Evolutionary conservation across 2,797 vertebrate species (phyloP), one percentile per base, ranked within the genome.

Genomic region (Pygocentrus nattereri): DNA sequence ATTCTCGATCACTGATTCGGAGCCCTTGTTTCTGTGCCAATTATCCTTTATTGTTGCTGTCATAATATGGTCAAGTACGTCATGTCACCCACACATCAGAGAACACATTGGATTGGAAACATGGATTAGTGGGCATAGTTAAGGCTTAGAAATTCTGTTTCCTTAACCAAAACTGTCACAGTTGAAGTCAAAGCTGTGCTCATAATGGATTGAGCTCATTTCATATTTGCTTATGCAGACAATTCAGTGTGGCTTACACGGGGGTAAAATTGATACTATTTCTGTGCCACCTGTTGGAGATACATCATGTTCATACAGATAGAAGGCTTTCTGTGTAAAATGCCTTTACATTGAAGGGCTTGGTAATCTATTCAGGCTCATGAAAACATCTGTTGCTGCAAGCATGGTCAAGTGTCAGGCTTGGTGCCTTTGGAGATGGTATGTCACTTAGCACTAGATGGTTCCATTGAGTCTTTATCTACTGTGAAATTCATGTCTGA

Each of bases 11-110:
- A 31, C 59, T 61, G 59, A 75, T 31, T 76, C 47, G 21, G 11
- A 64, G 64, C n/a, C 30, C 19, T 69, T 80, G 19, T 68, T 74
- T 34, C 47, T 41, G n/a, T 50, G 58, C 47, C 50, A 70, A 13
- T 82, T 25, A 10, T 79, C 50, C 44, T 30, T 34, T 56, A 54
- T 58, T 25, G 44, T 52, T 50, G 83, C 38, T 67, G 47, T 56
- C 5, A 23, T 71, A 30, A 56, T 58, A 30, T 34, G 23, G 27
- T 77, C 23, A 68, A 65, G n/a, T 61, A 61, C 27, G 58, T 70
- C 54, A 54, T 58, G 59, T 78, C 70, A 19, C 15, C 62, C 75
- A 62, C 58, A 74, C 21, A 76, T 83, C 54, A 71, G 59, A 82
- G 58, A 59, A 27, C 30, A 52, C 4, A 54, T 5, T 49, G 30